phyloP scores from a whole-genome alignment of 2,888 invertebrate genomes.

The Hypomecis atomaria region DNA sequence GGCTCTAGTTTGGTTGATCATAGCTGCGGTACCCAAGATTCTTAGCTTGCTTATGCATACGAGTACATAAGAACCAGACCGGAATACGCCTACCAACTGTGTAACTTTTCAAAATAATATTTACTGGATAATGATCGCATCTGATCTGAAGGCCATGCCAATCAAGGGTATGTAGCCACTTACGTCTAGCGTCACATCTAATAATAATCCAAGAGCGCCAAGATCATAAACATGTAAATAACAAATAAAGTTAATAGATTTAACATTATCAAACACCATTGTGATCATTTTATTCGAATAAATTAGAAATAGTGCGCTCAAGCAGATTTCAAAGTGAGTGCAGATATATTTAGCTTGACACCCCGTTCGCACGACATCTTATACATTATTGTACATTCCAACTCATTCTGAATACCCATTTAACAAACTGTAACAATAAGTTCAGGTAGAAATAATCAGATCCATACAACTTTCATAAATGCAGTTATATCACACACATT shows the following conservation, averaged over 20 bases:
- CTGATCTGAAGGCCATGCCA: too few species aligned
- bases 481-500: constrained; percentile 4
- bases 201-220: not conserved
- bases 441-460: not conserved
- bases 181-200: not conserved
- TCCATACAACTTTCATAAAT: constrained; percentile 8
- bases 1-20: too few species aligned
- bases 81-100: too few species aligned
- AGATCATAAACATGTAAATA: not conserved
- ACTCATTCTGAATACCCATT: constrained; percentile 4
- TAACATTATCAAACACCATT: not conserved
- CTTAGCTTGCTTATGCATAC: too few species aligned
- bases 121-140: too few species aligned
- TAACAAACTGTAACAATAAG: constrained; percentile 2
- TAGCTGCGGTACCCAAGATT: too few species aligned
- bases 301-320: constrained; percentile 10
- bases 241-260: not conserved
- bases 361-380: constrained; percentile 9
- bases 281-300: too few species aligned
- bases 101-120: too few species aligned
- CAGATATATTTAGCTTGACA: constrained; percentile 7
- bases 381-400: not conserved
- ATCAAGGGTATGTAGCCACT: not conserved
- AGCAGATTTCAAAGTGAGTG: constrained; percentile 7
- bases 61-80: too few species aligned